Conservation (phyloP, 2,888 invertebrate genomes). For the Empis livida region DNA sequence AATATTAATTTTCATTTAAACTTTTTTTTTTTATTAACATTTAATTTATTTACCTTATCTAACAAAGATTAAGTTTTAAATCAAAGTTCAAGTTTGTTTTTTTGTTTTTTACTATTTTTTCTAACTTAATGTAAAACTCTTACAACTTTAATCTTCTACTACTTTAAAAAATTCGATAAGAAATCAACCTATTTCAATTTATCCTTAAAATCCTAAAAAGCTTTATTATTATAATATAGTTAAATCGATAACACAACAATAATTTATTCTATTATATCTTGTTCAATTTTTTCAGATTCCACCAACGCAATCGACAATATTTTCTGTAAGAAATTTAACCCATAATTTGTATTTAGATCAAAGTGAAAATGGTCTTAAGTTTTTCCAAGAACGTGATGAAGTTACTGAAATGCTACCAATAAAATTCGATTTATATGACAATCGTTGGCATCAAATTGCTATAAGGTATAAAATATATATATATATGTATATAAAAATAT, state of each 20-base stretch:
- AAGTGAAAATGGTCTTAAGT: conserved; percentile 28
- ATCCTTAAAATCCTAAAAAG: too few species aligned
- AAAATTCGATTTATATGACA: conserved; percentile 35
- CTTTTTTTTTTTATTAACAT: too few species aligned
- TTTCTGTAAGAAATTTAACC: conserved; percentile 31
- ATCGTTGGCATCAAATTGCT: conserved; percentile 37
- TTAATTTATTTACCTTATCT: too few species aligned
- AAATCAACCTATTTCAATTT: too few species aligned
- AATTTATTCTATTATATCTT: not conserved
- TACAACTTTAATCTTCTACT: not conserved
- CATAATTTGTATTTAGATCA: conserved; percentile 34
- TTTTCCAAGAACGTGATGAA: conserved; percentile 33
- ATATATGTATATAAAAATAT: not conserved
- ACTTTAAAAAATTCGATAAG: not conserved
- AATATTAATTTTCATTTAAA: too few species aligned
- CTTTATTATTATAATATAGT: too few species aligned
- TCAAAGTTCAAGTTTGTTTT: too few species aligned
- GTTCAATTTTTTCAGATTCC: conserved; percentile 13
- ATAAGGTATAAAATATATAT: conserved; percentile 28
- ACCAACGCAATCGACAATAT: conserved; percentile 22
- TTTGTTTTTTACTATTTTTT: not conserved
- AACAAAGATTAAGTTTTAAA: too few species aligned
- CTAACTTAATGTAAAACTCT: too few species aligned
- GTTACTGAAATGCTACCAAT: conserved; percentile 36
- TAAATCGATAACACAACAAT: too few species aligned